A percentile compares a stretch with the other conserved stretches of the same genome.
Conservation (phyloP, 2,888 invertebrate species). For the Gnatocerus cornutus region DNA sequence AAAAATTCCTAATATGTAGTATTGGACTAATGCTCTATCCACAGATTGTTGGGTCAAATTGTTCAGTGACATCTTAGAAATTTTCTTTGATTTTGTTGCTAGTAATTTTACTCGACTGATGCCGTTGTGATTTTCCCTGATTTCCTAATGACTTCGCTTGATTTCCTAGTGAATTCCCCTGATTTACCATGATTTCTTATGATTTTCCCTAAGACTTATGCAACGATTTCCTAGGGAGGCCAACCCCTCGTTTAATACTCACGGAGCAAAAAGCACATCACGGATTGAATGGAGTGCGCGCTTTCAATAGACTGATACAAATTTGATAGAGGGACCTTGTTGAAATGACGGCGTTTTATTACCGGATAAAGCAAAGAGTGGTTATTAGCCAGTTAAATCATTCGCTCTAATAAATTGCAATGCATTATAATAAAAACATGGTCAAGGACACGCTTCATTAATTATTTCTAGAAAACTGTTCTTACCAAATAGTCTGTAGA, state of each 20-base stretch:
- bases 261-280: constrained; percentile 24
- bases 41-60: too few relatives aligned
- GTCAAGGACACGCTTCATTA: constrained; percentile 28
- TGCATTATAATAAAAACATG: constrained; percentile 15
- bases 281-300: background rate
- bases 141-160: too few relatives aligned
- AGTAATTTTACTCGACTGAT: too few relatives aligned
- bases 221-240: too few relatives aligned
- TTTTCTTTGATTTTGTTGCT: too few relatives aligned
- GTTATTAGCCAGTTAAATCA: constrained; percentile 3
- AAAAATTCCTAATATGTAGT: too few relatives aligned
- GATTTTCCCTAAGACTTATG: too few relatives aligned
- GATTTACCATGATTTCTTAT: too few relatives aligned
- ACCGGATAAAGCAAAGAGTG: constrained; percentile 1
- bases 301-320: background rate
- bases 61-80: too few relatives aligned
- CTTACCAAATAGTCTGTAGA: constrained; percentile 67
- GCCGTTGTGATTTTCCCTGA: too few relatives aligned
- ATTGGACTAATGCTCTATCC: too few relatives aligned
- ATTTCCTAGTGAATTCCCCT: too few relatives aligned
- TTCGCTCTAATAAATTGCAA: background rate
- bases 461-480: constrained; percentile 14
- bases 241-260: background rate
- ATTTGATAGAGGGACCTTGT: background rate
- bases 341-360: background rate